Base-by-base conservation (phyloP, 2,113 vertebrate species). In the Tricholaema leucomelas region DNA sequence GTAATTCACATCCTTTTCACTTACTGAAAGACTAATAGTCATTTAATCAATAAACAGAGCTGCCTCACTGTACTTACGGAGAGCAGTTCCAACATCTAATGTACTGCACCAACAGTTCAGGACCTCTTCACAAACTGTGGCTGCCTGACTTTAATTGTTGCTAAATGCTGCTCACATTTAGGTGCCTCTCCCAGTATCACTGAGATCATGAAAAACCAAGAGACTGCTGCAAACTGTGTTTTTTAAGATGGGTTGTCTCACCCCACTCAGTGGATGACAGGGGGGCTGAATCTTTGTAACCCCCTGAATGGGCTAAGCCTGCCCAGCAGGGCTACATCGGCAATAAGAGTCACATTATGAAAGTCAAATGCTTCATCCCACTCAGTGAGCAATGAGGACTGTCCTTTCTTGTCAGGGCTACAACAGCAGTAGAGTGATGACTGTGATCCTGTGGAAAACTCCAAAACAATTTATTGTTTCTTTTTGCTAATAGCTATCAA, bases 121-220 rank as follows among this genome's bases (percentile, higher is more conserved):
- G 63, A 59, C 9, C 20, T 82, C 24, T 63, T 65, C 50, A 14
- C 46, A 89, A 59, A 31, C 33, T 54, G 12, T 14, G 36, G 46
- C 52, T 65, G 30, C 48, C 27, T 25, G 23, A 56, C 12, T 84
- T 87, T 64, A 36, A 28, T 46, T 54, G 35, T 50, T 50, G 48
- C 48, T 50, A 12, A 50, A 50, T 50, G 21, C 24, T 24, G 48
- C 19, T 69, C 2, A 0, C 15, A 4, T 70, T 61, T 70, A 50
- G 21, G 48, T 79, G 15, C 70, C 30, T 44, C 19, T 70, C 33
- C 9, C 0, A 1, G 3, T 66, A 31, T 24, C 1, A 0, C 8
- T 8, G 44, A 65, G 30, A 27, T 10, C 23, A 6, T 18, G 64
- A 66, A 55, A 64, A 76, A 56, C 33, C 9, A 67, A 66, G 55